A percentile compares a stretch with the other conserved stretches of the same genome.
Evolutionary conservation across 1,140 invertebrate genomes (phyloP).

Genomic region (Proctacanthus coquilletti): DNA sequence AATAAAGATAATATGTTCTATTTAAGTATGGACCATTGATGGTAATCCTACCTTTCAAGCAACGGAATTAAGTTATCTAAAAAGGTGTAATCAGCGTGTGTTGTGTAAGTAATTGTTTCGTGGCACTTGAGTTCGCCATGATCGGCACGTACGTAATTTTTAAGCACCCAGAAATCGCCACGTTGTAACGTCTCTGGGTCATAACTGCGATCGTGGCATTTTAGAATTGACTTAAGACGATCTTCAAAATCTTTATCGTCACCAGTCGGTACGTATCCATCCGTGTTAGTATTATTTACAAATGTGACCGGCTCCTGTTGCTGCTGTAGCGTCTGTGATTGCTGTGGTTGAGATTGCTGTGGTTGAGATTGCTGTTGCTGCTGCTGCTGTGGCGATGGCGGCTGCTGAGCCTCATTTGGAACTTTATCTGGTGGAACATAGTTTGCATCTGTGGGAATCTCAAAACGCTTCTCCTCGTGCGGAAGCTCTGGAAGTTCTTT

Average conservation of each 20-base stretch:
- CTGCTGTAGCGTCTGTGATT: neutral
- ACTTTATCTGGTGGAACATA: conserved; percentile 13
- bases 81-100: conserved; percentile 81
- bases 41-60: conserved; percentile 44
- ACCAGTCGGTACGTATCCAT: conserved; percentile 20
- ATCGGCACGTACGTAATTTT: conserved; percentile 63
- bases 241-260: conserved; percentile 27
- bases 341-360: conserved; percentile 2
- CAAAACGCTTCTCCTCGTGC: neutral
- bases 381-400: no score
- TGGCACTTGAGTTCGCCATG: conserved; percentile 48
- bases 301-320: conserved; percentile 9
- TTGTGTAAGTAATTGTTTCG: conserved; percentile 80
- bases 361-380: neutral
- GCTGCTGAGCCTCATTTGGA: conserved; percentile 12
- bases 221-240: conserved; percentile 28
- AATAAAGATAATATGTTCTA: no score
- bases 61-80: conserved; percentile 76
- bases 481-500: no score
- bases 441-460: neutral
- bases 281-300: conserved; percentile 17
- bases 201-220: conserved; percentile 48
- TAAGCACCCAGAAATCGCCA: conserved; percentile 78
- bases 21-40: no score
- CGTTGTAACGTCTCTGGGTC: conserved; percentile 51